Conservation (phyloP, 2,797 vertebrate genomes). For the Potorous gilbertii region DNA sequence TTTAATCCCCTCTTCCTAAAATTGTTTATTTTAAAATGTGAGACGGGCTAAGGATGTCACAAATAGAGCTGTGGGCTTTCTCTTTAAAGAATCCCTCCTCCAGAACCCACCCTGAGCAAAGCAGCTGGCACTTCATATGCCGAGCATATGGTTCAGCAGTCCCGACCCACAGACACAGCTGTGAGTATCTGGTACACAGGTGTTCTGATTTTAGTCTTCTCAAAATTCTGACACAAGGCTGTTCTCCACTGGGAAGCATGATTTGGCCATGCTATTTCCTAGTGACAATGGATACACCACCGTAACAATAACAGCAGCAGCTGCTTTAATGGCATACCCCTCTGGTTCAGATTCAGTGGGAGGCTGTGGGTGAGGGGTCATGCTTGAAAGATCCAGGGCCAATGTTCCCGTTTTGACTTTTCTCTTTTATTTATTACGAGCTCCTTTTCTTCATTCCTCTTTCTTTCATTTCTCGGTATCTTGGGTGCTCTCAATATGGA, state of each 20-base stretch:
- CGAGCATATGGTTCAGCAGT: slow-evolving; percentile 76
- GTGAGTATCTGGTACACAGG: slow-evolving; percentile 75
- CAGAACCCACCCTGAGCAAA: slow-evolving; percentile 77
- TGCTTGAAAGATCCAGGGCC: slow-evolving; percentile 54
- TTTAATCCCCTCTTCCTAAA: slow-evolving; percentile 80
- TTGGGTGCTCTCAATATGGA: slow-evolving; percentile 26
- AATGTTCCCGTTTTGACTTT: slow-evolving; percentile 80
- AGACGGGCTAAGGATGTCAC: slow-evolving; percentile 80
- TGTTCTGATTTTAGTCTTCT: slow-evolving; percentile 75
- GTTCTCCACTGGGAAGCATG: slow-evolving; percentile 55
- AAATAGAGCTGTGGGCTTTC: slow-evolving; percentile 79
- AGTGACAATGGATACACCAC: slow-evolving; percentile 64
- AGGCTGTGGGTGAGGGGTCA: slow-evolving; percentile 64
- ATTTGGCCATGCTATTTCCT: slow-evolving; percentile 69
- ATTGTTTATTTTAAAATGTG: slow-evolving; percentile 77
- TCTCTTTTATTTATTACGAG: slow-evolving; percentile 42
- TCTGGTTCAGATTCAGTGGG: slow-evolving; percentile 56
- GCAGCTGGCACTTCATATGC: slow-evolving; percentile 82
- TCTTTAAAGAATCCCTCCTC: slow-evolving; percentile 84
- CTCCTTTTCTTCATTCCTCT: slow-evolving; percentile 41
- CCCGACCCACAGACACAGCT: slow-evolving; percentile 63
- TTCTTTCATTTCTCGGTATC: slow-evolving; percentile 59
- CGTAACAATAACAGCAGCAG: slow-evolving; percentile 41
- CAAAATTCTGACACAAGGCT: slow-evolving; percentile 69
- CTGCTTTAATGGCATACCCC: slow-evolving; percentile 65